phyloP scores from a whole-genome alignment of 2,113 vertebrate species.

The Vulpes ferrilata region DNA sequence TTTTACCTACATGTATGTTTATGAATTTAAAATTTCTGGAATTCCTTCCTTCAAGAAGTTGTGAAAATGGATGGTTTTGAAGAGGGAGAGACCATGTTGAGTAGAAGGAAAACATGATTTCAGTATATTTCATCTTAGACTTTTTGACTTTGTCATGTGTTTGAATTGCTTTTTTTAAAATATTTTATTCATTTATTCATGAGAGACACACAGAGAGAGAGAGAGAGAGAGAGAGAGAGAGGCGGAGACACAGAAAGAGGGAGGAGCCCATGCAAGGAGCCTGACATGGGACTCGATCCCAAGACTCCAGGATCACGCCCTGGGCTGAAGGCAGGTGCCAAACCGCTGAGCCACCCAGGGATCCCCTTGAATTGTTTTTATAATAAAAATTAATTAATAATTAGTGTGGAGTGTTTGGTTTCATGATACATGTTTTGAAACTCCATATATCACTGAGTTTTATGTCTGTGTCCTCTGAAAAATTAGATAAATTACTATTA shows the following conservation, averaged over 20 bases:
- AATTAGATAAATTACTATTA: not conserved
- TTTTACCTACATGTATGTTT: not conserved
- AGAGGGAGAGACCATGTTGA: not conserved
- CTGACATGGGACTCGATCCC: no score
- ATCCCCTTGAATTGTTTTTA: not conserved
- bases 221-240: no score
- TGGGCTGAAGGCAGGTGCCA: no score
- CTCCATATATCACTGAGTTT: not conserved
- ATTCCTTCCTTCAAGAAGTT: not conserved
- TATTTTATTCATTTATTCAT: no score
- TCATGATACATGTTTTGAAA: not conserved
- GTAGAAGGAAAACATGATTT: not conserved
- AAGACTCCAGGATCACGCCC: no score
- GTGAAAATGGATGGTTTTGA: not conserved
- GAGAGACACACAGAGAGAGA: no score
- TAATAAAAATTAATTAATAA: not conserved
- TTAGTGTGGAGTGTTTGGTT: not conserved
- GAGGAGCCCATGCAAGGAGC: no score
- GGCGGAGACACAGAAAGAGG: no score
- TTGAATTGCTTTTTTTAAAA: not conserved
- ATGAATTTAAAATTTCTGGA: constrained; percentile 28
- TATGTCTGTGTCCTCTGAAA: not conserved
- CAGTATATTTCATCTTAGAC: not conserved
- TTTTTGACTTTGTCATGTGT: not conserved
- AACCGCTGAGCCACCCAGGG: no score